Evolutionary conservation across 2,888 invertebrate species (phyloP).

Genomic region (Xestia xanthographa): DNA sequence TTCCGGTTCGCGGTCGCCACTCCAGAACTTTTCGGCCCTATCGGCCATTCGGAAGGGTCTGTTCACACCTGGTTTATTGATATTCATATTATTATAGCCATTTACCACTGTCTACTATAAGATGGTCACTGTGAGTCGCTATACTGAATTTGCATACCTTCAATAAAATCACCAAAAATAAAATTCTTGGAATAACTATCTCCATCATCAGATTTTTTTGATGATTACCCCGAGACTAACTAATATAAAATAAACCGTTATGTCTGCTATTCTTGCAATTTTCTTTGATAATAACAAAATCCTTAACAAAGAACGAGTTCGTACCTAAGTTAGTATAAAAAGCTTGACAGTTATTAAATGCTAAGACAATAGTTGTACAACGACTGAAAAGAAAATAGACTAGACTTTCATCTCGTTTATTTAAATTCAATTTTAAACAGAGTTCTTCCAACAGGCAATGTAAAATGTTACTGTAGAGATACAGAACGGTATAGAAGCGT

Average conservation of each 20-base stretch:
- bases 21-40: too few relatives aligned
- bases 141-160: background rate
- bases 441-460: slow-evolving; percentile 32
- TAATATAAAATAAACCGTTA: background rate
- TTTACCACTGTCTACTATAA: background rate
- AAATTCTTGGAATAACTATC: background rate
- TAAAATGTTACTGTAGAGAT: slow-evolving; percentile 43
- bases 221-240: background rate
- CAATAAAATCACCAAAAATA: background rate
- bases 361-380: slow-evolving; percentile 36
- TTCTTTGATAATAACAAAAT: slow-evolving; percentile 20
- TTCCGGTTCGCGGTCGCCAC: too few relatives aligned
- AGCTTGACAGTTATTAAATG: slow-evolving; percentile 48
- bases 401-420: slow-evolving; percentile 48
- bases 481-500: background rate
- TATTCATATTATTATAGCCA: background rate
- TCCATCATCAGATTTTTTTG: background rate
- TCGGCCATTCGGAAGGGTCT: too few relatives aligned
- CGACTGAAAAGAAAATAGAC: slow-evolving; percentile 22
- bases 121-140: background rate
- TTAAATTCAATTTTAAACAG: slow-evolving; percentile 57
- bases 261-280: background rate
- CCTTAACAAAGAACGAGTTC: slow-evolving; percentile 23
- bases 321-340: slow-evolving; percentile 28
- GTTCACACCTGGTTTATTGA: too few relatives aligned